Conservation (phyloP, 1,140 invertebrate species). For the Pectinophora gossypiella region DNA sequence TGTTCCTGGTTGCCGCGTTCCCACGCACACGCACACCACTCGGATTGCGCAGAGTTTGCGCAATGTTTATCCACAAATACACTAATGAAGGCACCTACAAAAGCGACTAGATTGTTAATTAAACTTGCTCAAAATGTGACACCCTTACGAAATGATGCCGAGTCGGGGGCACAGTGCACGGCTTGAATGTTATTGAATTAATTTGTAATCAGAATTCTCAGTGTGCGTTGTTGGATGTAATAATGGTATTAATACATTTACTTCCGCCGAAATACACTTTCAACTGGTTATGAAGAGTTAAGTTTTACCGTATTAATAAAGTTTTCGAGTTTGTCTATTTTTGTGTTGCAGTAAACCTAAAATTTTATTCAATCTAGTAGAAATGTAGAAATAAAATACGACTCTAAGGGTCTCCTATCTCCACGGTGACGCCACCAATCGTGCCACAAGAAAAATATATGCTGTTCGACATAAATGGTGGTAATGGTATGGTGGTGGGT, state of each 20-base stretch:
- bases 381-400: too few relatives aligned
- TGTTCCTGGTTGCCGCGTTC: not conserved
- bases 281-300: too few relatives aligned
- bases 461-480: too few relatives aligned
- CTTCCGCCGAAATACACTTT: too few relatives aligned
- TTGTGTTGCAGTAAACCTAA: too few relatives aligned
- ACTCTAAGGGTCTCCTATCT: too few relatives aligned
- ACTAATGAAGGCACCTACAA: conserved; percentile 74
- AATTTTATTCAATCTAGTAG: too few relatives aligned
- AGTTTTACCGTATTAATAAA: too few relatives aligned
- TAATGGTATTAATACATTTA: conserved; percentile 55
- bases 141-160: conserved; percentile 69
- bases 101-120: conserved; percentile 74
- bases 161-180: conserved; percentile 60
- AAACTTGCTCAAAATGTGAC: conserved; percentile 74
- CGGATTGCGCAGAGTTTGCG: conserved; percentile 49
- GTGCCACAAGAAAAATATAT: too few relatives aligned
- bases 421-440: too few relatives aligned
- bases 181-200: conserved; percentile 69
- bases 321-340: too few relatives aligned
- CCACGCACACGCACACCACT: conserved; percentile 34
- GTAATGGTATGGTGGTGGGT: too few relatives aligned
- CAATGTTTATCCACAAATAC: conserved; percentile 73
- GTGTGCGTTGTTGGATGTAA: conserved; percentile 55
- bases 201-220: conserved; percentile 68